These are phyloP conservation scores for Nomada fucata DNA, from an alignment of 2,888 invertebrate genomes.

Conservation along the genomic window DNA sequence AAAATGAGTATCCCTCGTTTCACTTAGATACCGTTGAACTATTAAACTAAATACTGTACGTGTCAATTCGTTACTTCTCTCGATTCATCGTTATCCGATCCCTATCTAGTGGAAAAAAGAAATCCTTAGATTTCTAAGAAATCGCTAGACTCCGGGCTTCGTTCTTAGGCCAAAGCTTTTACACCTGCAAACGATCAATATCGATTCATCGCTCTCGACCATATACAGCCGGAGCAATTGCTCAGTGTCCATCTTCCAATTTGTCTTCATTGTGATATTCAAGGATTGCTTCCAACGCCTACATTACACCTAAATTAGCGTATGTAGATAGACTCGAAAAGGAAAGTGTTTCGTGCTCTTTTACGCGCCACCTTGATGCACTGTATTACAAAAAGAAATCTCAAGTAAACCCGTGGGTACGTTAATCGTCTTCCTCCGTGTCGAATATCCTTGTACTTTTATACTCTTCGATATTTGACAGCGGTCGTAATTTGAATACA, in stretches of 20 bases:
- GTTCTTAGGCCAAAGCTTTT: conserved; percentile 66
- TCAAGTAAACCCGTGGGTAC: neutral
- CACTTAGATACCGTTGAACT: conserved; percentile 66
- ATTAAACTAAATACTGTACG: conserved; percentile 52
- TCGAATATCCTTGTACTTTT: neutral
- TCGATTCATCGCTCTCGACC: conserved; percentile 14
- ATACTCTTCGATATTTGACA: neutral
- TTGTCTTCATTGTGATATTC: neutral
- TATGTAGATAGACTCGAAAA: neutral
- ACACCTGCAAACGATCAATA: conserved; percentile 16
- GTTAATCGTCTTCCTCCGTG: neutral
- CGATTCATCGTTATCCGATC: conserved; percentile 42
- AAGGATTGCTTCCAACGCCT: neutral
- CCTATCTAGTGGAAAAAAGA: conserved; percentile 22
- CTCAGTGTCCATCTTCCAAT: conserved; percentile 21
- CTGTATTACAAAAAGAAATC: conserved; percentile 18
- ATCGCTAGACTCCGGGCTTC: conserved; percentile 44
- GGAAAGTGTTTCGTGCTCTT: conserved; percentile 10
- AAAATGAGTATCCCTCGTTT: conserved; percentile 51
- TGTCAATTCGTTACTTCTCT: conserved; percentile 44
- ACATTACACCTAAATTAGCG: neutral
- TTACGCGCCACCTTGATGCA: neutral
- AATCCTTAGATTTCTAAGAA: neutral
- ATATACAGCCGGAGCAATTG: conserved; percentile 28
- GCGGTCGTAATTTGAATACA: neutral